These are phyloP conservation scores for Pterostichus madidus DNA, from an alignment of 2,888 invertebrate genomes.

Conservation along the genomic window DNA sequence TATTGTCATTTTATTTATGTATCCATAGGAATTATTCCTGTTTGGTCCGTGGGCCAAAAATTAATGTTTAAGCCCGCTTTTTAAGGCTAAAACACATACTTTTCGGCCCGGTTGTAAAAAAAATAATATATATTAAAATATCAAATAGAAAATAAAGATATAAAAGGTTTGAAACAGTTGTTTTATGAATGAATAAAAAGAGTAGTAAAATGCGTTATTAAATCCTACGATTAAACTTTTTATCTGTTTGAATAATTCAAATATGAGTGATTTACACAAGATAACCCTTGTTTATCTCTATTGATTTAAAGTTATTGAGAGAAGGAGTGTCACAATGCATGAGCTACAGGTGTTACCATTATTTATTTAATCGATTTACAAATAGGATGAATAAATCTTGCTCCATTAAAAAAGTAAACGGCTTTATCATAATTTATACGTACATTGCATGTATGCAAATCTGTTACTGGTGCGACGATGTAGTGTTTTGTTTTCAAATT, in stretches of 20 bases:
- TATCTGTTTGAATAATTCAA: conserved; percentile 3
- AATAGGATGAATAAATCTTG: conserved; percentile 5
- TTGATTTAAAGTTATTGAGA: not conserved
- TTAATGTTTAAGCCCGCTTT: no score
- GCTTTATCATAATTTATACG: conserved; percentile 49
- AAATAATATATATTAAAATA: no score
- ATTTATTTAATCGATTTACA: conserved; percentile 19
- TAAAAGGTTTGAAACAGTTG: no score
- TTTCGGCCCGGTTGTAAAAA: no score
- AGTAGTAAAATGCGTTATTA: no score
- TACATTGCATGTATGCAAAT: conserved; percentile 59
- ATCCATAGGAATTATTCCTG: no score
- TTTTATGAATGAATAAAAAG: no score
- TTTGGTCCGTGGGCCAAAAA: no score
- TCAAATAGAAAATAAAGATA: no score
- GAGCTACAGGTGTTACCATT: not conserved
- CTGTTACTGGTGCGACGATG: conserved; percentile 6
- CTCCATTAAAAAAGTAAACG: conserved; percentile 43
- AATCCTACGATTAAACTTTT: not conserved
- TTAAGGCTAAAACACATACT: no score
- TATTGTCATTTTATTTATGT: no score
- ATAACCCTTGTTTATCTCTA: not conserved
- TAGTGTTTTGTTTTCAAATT: conserved; percentile 54
- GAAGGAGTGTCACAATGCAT: not conserved
- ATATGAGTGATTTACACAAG: not conserved